Evolutionary conservation across 2,113 vertebrate genomes (phyloP), one percentile per base, ranked within the genome.

Genomic region (Ictalurus punctatus): DNA sequence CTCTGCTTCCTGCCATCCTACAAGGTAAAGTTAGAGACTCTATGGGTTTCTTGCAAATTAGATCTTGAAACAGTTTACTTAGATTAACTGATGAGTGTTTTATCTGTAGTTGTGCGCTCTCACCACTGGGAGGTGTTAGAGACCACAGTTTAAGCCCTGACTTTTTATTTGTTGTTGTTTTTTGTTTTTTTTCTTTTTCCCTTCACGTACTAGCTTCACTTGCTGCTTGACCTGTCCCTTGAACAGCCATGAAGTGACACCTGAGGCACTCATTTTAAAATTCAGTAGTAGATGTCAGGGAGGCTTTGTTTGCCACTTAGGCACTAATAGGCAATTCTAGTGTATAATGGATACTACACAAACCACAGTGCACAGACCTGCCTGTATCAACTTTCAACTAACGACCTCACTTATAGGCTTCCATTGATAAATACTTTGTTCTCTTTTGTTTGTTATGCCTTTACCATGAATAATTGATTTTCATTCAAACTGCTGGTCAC

Each of bases 1-100:
- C 92, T 99, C 88, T 99, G 98, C 94, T 99, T 99, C 93, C 89
- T 99, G 92, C 97, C 98, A 19, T 99, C 98, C 10, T 99, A 99
- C 88, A 99, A 99, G 97, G 98, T 99, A 96, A 19, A 74, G 8
- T 88, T 54, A 19, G 27, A 85, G 37, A 27, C 19, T 21, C 5
- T 27, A 9, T 37, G 9, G 7, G 10, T 59, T 59, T 83, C n/a
- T 61, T 2, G 37, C 40, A 23, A 83, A 40, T 61, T 61, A 40
- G 58, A 63, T 83, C 34, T 40, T 81, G 44, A 79, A 79, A 52
- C 5, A 16, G 27, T 52, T 79, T 40, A 4, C 19, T 19, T 4
- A 0, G 4, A 1, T 79, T 80, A 56, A 56, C 25, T 27, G 27
- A 56, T 27, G 13, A 73, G 80, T 16, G 61, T 74, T 86, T 13